phyloP scores from a whole-genome alignment of 2,797 vertebrate genomes.

The Rhodeus uyekii region DNA sequence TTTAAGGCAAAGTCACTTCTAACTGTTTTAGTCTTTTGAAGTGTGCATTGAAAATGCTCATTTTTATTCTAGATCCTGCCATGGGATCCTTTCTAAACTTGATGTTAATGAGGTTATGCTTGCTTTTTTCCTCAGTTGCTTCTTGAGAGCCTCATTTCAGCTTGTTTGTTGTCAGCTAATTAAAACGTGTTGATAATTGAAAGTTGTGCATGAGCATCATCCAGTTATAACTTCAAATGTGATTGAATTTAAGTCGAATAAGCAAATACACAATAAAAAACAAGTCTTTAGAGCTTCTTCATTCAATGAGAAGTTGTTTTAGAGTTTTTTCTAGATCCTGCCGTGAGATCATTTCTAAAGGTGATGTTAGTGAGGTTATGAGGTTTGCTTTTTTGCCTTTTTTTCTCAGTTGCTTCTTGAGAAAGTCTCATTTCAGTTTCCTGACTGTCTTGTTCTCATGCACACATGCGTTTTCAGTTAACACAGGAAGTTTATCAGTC shows the following conservation, averaged over 20 bases:
- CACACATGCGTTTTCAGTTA: constrained; percentile 55
- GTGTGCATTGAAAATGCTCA: background rate
- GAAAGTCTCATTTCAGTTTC: constrained; percentile 48
- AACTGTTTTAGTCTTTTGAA: background rate
- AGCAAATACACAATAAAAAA: too few relatives aligned
- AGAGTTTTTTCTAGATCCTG: background rate
- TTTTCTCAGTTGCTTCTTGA: constrained; percentile 21
- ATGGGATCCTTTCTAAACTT: background rate
- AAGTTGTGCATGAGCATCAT: too few relatives aligned
- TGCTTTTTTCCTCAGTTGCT: too few relatives aligned
- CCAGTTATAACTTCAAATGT: too few relatives aligned
- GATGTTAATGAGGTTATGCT: constrained; percentile 11
- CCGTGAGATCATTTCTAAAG: background rate
- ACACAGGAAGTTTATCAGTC: constrained; percentile 65
- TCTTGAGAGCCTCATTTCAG: too few relatives aligned
- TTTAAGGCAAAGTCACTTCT: background rate
- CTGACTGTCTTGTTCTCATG: constrained; percentile 27
- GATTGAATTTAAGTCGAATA: too few relatives aligned
- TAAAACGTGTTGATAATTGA: too few relatives aligned
- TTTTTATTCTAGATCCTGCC: background rate
- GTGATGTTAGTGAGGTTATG: background rate
- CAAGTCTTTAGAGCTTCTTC: too few relatives aligned
- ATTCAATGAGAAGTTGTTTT: too few relatives aligned
- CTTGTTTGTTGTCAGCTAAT: too few relatives aligned
- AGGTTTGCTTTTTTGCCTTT: background rate